Evolutionary conservation across 2,888 invertebrate genomes (phyloP).

Genomic region (Hirtodrosophila duncani): DNA sequence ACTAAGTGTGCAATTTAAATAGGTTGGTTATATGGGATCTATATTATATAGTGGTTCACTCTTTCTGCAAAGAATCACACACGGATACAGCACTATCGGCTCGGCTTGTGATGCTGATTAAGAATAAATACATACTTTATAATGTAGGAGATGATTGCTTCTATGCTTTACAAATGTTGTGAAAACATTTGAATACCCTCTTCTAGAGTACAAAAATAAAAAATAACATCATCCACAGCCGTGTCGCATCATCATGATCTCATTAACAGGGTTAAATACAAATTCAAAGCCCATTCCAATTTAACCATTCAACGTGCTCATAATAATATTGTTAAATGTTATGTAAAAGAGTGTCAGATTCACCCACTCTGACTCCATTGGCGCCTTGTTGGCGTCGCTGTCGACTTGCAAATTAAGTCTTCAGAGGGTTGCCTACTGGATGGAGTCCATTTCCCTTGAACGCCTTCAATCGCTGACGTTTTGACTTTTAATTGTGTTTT

Average conservation of each 20-base stretch:
- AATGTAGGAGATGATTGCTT: too few relatives aligned
- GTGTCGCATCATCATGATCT: slow-evolving; percentile 26
- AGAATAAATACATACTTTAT: too few relatives aligned
- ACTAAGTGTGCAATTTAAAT: too few relatives aligned
- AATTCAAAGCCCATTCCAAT: slow-evolving; percentile 34
- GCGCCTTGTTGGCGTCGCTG: slow-evolving; percentile 51
- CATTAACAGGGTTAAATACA: slow-evolving; percentile 26
- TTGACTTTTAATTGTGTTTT: slow-evolving; percentile 69
- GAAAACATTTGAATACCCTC: too few relatives aligned
- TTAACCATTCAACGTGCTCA: slow-evolving; percentile 43
- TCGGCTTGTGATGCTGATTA: too few relatives aligned
- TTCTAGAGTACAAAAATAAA: too few relatives aligned
- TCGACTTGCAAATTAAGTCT: slow-evolving; percentile 64
- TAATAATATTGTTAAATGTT: slow-evolving; percentile 74
- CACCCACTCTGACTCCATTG: background rate
- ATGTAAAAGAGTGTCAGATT: slow-evolving; percentile 61
- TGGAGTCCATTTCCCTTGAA: slow-evolving; percentile 58
- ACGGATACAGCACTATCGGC: too few relatives aligned
- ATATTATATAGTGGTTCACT: too few relatives aligned
- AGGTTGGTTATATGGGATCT: too few relatives aligned
- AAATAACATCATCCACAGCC: too few relatives aligned
- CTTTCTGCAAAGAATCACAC: too few relatives aligned
- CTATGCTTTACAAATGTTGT: too few relatives aligned
- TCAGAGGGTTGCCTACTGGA: slow-evolving; percentile 60
- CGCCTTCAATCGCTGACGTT: slow-evolving; percentile 46